Evolutionary conservation across 2,113 vertebrate genomes (phyloP), one percentile per base, ranked within the genome.

Genomic region (Gambusia affinis): DNA sequence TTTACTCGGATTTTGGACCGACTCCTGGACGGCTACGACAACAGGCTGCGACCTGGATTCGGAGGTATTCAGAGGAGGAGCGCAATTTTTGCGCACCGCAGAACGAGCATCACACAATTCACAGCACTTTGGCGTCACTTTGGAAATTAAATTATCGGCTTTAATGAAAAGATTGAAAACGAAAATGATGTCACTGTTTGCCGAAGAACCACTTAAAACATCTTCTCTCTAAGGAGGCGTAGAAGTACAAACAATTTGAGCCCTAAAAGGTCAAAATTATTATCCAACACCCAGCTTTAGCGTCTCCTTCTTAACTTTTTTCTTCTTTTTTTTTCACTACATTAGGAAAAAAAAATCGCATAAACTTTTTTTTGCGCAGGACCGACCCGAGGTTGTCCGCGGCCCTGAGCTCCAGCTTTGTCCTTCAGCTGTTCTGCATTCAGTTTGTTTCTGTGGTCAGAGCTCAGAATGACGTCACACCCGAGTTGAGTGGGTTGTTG

Each of bases 1-100:
- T 98, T 99, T 92, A 99, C 98, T 39, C 96, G 94, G 73, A 99
- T 99, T 91, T 91, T 99, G 90, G 97, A 99, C 93, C 94, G 96
- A 92, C 97, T 99, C 87, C 94, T 99, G 92, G 97, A 99, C 91
- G 97, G 97, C 72, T 99, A 99, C 93, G 98, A 99, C 95, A 99
- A 96, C 95, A 95, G 98, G 88, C 97, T 99, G 86, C 95, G 98
- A 94, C 98, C 98, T 86, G 97, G 98, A 95, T 99, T 99, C 82
- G 98, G 97, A 91, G 96, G 98, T 98, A 77, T 64, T 74, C 69
- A 73, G 1, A 1, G n/a, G 30, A 12, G 12, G 60, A n/a, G 11
- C 1, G 4, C 12, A 0, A 35, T 57, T 76, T 61, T 30, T 30
- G 2, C 3, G 24, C 60, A 37, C n/a, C 4, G 17, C 31, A 3